A percentile compares a stretch with the other conserved stretches of the same genome.
phyloP scores from a whole-genome alignment of 2,888 invertebrate species.

The Pocota personata region DNA sequence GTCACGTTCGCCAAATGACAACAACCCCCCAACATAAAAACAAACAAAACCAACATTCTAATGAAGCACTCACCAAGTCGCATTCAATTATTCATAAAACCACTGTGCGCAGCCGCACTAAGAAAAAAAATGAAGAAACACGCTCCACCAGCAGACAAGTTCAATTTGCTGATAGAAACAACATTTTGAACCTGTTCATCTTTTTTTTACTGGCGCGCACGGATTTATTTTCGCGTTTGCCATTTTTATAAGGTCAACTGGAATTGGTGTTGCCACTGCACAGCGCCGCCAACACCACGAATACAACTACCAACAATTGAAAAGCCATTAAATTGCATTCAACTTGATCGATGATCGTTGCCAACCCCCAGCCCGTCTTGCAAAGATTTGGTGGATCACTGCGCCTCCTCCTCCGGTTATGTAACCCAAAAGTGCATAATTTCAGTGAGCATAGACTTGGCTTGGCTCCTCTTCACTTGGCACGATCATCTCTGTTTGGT shows the following conservation, averaged over 20 bases:
- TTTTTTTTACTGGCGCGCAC: constrained; percentile 25
- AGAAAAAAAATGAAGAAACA: not conserved
- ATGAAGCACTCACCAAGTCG: constrained; percentile 26
- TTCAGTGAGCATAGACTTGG: constrained; percentile 41
- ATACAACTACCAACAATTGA: constrained; percentile 32
- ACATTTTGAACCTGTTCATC: constrained; percentile 61
- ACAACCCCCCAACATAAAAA: not conserved
- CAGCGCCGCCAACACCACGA: not conserved
- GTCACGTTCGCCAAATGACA: constrained; percentile 53
- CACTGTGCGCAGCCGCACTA: not conserved
- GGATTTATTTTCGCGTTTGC: constrained; percentile 53
- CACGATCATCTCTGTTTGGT: constrained; percentile 43
- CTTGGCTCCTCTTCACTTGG: constrained; percentile 53
- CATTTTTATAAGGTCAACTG: constrained; percentile 61
- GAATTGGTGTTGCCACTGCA: constrained; percentile 31
- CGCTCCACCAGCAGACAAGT: constrained; percentile 43
- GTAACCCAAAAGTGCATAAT: constrained; percentile 40
- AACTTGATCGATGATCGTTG: constrained; percentile 65
- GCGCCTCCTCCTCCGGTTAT: constrained; percentile 24
- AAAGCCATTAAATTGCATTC: constrained; percentile 62
- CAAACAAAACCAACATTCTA: constrained; percentile 18
- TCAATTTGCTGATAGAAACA: constrained; percentile 52
- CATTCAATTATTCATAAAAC: constrained; percentile 61
- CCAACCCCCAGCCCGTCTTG: not conserved
- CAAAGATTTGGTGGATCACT: not conserved